Conservation (phyloP, 2,888 invertebrate species). For the Balanococcus diminutus region DNA sequence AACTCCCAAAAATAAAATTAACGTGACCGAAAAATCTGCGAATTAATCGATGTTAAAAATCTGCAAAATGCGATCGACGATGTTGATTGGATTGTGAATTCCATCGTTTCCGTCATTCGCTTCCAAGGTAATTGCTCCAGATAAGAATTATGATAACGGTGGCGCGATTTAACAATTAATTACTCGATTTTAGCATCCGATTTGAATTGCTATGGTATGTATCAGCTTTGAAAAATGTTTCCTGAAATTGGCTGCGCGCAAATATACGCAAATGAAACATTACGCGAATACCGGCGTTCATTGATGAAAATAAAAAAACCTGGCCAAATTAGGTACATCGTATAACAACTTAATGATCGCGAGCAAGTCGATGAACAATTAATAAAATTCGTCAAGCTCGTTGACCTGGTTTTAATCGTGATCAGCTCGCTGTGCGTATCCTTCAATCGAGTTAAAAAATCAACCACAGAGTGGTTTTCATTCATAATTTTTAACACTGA, state of each 20-base stretch:
- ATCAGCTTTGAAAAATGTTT: constrained; percentile 13
- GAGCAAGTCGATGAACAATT: background rate
- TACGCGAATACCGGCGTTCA: background rate
- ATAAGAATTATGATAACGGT: constrained; percentile 28
- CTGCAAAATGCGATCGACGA: background rate
- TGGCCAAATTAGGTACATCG: background rate
- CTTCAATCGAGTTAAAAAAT: background rate
- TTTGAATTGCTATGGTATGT: background rate
- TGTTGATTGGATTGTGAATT: background rate
- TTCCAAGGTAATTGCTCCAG: constrained; percentile 20
- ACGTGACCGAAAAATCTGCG: background rate
- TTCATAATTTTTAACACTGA: background rate
- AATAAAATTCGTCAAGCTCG: constrained; percentile 16
- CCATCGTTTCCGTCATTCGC: constrained; percentile 30
- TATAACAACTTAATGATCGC: constrained; percentile 2
- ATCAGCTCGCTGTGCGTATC: background rate
- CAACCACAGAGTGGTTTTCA: background rate
- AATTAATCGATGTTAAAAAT: background rate
- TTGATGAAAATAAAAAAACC: background rate
- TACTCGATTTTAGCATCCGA: background rate
- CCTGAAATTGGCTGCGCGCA: background rate
- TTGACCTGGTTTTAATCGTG: constrained; percentile 15
- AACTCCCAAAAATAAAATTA: background rate
- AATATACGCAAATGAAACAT: background rate
- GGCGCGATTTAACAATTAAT: constrained; percentile 9